Conservation (phyloP, 2,113 vertebrate genomes). For the Ariopsis seemanni region DNA sequence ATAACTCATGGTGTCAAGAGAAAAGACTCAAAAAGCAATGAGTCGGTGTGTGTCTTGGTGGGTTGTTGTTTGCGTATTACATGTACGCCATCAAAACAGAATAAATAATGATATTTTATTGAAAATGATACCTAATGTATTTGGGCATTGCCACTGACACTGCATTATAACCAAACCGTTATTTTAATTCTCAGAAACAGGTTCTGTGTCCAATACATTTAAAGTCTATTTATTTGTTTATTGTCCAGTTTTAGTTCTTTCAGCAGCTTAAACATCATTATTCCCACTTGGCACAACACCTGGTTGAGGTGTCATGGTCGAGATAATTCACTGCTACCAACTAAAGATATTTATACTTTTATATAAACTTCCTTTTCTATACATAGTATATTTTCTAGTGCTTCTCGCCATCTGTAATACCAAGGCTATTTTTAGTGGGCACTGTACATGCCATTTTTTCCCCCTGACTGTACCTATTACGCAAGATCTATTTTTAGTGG, state of each 20-base stretch:
- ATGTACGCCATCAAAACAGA: neutral
- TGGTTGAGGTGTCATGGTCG: neutral
- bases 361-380: neutral
- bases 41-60: neutral
- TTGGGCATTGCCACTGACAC: neutral
- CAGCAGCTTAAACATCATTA: neutral
- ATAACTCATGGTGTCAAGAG: neutral
- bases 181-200: neutral
- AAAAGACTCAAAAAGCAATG: neutral
- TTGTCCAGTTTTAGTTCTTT: neutral
- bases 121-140: neutral
- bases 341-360: neutral
- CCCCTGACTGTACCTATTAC: constrained; percentile 2
- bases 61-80: neutral
- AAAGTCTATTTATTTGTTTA: neutral
- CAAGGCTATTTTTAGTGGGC: neutral
- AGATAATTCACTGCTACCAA: neutral
- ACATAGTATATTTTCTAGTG: neutral
- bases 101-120: neutral
- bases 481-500: neutral
- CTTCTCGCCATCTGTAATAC: too few species aligned
- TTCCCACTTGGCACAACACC: neutral
- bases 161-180: neutral
- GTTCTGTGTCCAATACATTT: neutral
- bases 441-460: neutral